Base-by-base conservation (phyloP, 1,140 invertebrate genomes). In the Anadara kagoshimensis region DNA sequence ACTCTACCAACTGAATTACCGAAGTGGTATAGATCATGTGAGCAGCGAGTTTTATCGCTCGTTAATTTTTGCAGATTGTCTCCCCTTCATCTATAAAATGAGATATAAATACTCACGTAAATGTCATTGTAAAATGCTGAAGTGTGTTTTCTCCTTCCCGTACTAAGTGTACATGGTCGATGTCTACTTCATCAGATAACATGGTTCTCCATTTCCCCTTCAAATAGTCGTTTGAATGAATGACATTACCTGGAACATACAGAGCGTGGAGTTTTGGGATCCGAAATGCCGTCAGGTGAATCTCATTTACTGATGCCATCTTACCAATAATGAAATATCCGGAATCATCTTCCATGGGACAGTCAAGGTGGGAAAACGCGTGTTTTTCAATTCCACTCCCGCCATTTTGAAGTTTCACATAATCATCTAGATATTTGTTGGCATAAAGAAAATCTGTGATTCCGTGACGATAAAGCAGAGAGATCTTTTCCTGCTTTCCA, bases 401-500 rank as follows among this genome's bases (percentile, higher is more conserved):
- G 18, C 73, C 76, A 41, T 75, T 71, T 29, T 51, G 26, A 22
- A 44, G 16, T 5, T 49, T 57, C 0, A 78, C 76, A 47, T 78
- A 78, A n/a, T 78, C 67, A n/a, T 74, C 45, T 20, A 78, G 44
- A 43, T 78, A 78, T 24, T 68, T 36, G 24, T 67, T 67, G 58
- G 75, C 63, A 58, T 78, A 78, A 14, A 73, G 71, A 51, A 78
- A 78, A 63, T 78, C 76, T 45, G 71, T 68, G n/a, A 78, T 66
- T n/a, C 73, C 76, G 54, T 78, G 73, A 14, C 73, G 61, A 58
- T 56, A 75, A 0, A 75, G 56, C 26, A 78, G 43, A 0, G 73
- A 78, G 2, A 78, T 56, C 51, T 71, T 70, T 24, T 59, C 64
- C 51, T 75, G 73, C 20, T 75, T 47, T 4, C 29, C 49, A 18